Conservation (phyloP, 2,888 invertebrate genomes). For the Sabatieria punctata region DNA sequence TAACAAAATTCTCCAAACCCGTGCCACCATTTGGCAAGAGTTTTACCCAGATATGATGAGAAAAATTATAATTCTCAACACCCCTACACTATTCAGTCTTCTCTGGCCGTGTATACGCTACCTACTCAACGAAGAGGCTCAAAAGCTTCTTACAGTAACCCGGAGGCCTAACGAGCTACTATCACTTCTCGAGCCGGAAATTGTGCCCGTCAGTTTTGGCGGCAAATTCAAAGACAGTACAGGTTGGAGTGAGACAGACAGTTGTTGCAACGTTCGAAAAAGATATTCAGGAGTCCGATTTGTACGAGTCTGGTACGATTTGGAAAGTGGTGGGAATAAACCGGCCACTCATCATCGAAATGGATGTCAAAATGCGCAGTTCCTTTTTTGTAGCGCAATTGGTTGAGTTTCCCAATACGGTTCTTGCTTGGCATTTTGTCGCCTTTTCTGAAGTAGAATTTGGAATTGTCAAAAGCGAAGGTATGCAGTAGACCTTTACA, state of each 20-base stretch:
- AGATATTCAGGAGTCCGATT: constrained; percentile 3
- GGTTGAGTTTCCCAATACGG: neutral
- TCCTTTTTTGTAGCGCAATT: neutral
- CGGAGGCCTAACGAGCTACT: constrained; percentile 6
- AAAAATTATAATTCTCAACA: constrained; percentile 16
- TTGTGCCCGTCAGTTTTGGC: constrained; percentile 15
- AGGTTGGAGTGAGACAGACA: neutral
- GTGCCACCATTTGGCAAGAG: constrained; percentile 16
- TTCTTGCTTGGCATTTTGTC: constrained; percentile 9
- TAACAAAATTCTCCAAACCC: constrained; percentile 12
- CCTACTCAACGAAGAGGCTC: constrained; percentile 8
- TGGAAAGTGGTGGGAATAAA: constrained; percentile 1
- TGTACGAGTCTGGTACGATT: constrained; percentile 5
- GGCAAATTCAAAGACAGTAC: constrained; percentile 8
- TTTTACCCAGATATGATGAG: constrained; percentile 17
- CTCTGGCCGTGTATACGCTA: constrained; percentile 14
- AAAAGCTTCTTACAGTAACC: constrained; percentile 8
- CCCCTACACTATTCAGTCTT: constrained; percentile 14
- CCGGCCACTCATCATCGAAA: neutral
- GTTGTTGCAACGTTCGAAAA: constrained; percentile 11
- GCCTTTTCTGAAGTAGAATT: constrained; percentile 7
- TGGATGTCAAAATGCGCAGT: neutral
- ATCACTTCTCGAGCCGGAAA: constrained; percentile 4
- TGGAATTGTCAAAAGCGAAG: constrained; percentile 1
- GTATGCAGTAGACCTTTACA: too few species aligned